Evolutionary conservation across 2,797 vertebrate genomes (phyloP).

Genomic region (Periophthalmus magnuspinnatus): DNA sequence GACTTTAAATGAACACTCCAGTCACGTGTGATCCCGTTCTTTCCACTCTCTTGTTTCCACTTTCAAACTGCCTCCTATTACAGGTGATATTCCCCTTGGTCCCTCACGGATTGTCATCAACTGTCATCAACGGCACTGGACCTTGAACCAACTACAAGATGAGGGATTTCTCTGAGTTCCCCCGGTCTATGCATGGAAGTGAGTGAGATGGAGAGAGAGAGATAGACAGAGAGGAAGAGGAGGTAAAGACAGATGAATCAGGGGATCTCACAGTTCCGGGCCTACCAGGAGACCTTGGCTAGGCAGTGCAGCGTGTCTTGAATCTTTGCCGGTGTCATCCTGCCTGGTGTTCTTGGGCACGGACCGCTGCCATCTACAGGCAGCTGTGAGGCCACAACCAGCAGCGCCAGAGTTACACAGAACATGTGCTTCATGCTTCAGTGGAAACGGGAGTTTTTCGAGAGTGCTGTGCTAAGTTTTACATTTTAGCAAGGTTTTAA

Average conservation of each 20-base stretch:
- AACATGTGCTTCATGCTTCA: conserved; percentile 45
- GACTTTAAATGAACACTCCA: conserved; percentile 33
- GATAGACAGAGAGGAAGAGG: not conserved
- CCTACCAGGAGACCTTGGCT: conserved; percentile 64
- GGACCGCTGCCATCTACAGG: conserved; percentile 37
- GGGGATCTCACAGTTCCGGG: conserved; percentile 33
- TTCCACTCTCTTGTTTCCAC: conserved; percentile 8
- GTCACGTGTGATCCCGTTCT: conserved; percentile 6
- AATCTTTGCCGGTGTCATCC: conserved; percentile 60
- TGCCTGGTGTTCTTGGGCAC: conserved; percentile 47
- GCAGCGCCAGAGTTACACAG: conserved; percentile 35
- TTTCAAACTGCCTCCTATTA: conserved; percentile 45
- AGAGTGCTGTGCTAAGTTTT: conserved; percentile 17
- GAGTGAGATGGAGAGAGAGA: not conserved
- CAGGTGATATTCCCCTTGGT: conserved; percentile 63
- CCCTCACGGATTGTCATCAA: conserved; percentile 71
- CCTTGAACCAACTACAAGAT: conserved; percentile 79
- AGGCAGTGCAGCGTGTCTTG: conserved; percentile 64
- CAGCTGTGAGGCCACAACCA: conserved; percentile 28
- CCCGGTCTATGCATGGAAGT: conserved; percentile 37
- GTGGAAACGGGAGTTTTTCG: conserved; percentile 22
- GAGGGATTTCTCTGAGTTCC: conserved; percentile 67
- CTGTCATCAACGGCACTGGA: conserved; percentile 76
- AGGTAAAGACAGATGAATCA: conserved; percentile 22
- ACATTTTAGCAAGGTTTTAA: conserved; percentile 24